These are phyloP conservation scores for Cynopterus brachyotis DNA, from an alignment of 2,113 vertebrate genomes.

Conservation along the genomic window DNA sequence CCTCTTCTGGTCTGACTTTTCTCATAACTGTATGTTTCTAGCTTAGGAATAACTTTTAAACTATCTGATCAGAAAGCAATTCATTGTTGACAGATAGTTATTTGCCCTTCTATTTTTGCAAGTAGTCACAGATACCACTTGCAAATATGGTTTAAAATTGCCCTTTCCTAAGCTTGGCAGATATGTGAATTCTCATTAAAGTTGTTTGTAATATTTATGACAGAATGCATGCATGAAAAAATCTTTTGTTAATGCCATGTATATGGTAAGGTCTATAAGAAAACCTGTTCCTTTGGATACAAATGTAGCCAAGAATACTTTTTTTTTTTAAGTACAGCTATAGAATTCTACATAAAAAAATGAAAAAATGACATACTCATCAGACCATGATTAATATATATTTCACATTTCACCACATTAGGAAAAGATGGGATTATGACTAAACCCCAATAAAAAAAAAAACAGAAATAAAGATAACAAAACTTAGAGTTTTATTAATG, in stretches of 20 bases:
- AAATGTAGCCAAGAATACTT: slow-evolving; percentile 25
- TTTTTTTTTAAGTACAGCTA: background rate
- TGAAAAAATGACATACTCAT: slow-evolving; percentile 40
- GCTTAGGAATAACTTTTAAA: slow-evolving; percentile 38
- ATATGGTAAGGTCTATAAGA: slow-evolving; percentile 31
- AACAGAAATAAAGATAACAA: background rate
- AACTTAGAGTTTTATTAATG: background rate
- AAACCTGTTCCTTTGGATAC: slow-evolving; percentile 48
- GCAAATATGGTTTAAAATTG: slow-evolving; percentile 29
- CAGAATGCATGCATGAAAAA: slow-evolving; percentile 42
- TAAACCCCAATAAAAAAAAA: background rate
- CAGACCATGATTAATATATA: background rate
- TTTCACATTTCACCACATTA: slow-evolving; percentile 57
- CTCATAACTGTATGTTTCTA: background rate
- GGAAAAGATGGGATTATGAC: slow-evolving; percentile 19
- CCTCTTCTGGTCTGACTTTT: background rate
- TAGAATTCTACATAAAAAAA: slow-evolving; percentile 34
- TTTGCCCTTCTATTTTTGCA: slow-evolving; percentile 54
- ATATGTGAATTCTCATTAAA: slow-evolving; percentile 41
- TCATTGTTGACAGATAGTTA: slow-evolving; percentile 39
- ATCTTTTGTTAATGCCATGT: slow-evolving; percentile 47
- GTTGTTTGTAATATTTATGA: slow-evolving; percentile 65
- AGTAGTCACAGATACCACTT: slow-evolving; percentile 19
- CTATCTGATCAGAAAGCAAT: slow-evolving; percentile 20
- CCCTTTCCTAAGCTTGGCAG: slow-evolving; percentile 18